Evolutionary conservation across 2,113 vertebrate genomes (phyloP), one percentile per base, ranked within the genome.

Genomic region (Monarcha castaneiventris): DNA sequence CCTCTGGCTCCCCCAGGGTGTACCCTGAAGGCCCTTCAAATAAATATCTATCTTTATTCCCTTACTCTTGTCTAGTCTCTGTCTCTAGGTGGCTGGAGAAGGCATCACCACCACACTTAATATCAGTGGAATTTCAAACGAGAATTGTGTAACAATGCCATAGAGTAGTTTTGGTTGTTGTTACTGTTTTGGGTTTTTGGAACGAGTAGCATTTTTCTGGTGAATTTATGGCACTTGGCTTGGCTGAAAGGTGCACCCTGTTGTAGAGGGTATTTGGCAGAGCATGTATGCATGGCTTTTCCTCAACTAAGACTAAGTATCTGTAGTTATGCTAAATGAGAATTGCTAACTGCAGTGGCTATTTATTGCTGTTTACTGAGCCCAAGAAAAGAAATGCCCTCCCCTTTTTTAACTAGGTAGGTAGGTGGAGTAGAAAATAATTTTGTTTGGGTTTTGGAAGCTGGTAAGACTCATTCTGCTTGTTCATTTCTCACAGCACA

Each of bases 141-240:
- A 64, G 51, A 67, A 18, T 15, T 44, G 10, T 43, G 3, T 39
- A 41, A 74, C 26, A 37, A 48, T 32, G 22, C 9, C 29, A 75
- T 8, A 6, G 25, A 37, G 27, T 18, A 59, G 21, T 39, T 72
- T 54, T 41, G 16, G 14, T 62, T 54, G 17, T 22, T 68, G 16
- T n/a, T 79, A 11, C 3, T 46, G 1, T 12, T 80, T n/a, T 27
- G 4, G 16, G 0, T 5, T 35, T 68, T 87, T 71, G 10, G 0
- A 72, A 48, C 30, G 44, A 54, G 25, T 51, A n/a, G 15, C 6
- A 35, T 21, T 90, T 89, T 89, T 64, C 56, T 75, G 37, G 54
- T 23, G 10, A 59, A 39, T 89, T 78, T 61, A 48, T 81, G 64
- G 52, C 16, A 6, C 21, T 81, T 69, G 32, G 22, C 30, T 48